Conservation (phyloP, 2,888 invertebrate species). For the Lasiommata megera region DNA sequence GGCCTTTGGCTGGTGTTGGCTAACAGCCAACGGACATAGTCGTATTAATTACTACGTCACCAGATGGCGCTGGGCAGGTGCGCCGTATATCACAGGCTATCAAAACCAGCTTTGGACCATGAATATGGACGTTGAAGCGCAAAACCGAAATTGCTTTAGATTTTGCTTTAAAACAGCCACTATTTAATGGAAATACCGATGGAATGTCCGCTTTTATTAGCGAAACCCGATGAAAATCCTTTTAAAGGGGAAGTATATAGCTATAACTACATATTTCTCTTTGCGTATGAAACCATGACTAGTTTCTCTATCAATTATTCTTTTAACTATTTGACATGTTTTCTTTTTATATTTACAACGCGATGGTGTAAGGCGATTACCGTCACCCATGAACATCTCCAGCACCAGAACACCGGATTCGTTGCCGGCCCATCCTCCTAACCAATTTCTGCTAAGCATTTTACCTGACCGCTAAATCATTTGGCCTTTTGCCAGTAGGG, state of each 20-base stretch:
- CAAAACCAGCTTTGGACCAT: conserved; percentile 22
- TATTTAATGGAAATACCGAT: not conserved
- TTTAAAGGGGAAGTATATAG: not conserved
- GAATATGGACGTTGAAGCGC: conserved; percentile 11
- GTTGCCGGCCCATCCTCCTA: too few species aligned
- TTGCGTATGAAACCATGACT: too few species aligned
- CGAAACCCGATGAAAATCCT: not conserved
- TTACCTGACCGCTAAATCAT: too few species aligned
- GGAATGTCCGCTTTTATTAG: not conserved
- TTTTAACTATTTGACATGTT: too few species aligned
- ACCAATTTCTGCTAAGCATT: too few species aligned
- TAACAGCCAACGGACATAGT: conserved; percentile 33
- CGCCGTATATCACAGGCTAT: conserved; percentile 37
- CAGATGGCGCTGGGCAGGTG: conserved; percentile 60
- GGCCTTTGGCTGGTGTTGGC: conserved; percentile 47
- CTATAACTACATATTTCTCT: too few species aligned
- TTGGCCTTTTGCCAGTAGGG: too few species aligned
- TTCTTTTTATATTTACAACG: too few species aligned
- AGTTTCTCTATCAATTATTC: too few species aligned
- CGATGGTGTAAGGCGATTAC: too few species aligned
- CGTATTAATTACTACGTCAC: conserved; percentile 62
- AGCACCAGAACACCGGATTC: too few species aligned
- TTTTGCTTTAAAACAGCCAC: not conserved
- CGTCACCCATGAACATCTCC: too few species aligned
- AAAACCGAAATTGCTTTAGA: conserved; percentile 13